A percentile compares a stretch with the other conserved stretches of the same genome.
Conservation (phyloP, 1,140 invertebrate genomes). For the Pemphigus obesinymphae region DNA sequence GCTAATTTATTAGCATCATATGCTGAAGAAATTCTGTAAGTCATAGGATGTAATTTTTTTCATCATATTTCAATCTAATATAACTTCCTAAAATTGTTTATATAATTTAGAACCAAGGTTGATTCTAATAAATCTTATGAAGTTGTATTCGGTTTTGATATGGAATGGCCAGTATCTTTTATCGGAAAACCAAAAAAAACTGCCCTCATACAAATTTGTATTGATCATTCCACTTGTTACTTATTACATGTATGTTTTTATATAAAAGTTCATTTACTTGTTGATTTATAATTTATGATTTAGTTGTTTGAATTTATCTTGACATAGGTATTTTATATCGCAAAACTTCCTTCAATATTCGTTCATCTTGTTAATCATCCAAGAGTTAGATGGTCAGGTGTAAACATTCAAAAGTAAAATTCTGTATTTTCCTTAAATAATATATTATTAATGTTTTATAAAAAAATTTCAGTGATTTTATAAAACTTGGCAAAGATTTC, state of each 20-base stretch:
- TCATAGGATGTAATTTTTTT: not conserved
- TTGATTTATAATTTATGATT: not conserved
- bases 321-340: not conserved
- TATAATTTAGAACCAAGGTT: not conserved
- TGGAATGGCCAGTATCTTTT: slow-evolving; percentile 22
- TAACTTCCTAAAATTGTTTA: not conserved
- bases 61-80: not conserved
- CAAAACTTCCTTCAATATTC: slow-evolving; percentile 12
- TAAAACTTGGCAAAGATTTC: slow-evolving; percentile 19
- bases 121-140: not conserved
- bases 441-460: not conserved
- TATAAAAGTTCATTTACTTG: not conserved
- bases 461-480: slow-evolving; percentile 32
- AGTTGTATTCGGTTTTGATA: slow-evolving; percentile 13
- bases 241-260: slow-evolving; percentile 10
- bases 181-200: not conserved
- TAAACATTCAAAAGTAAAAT: slow-evolving; percentile 27
- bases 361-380: not conserved
- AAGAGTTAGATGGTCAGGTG: slow-evolving; percentile 25
- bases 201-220: slow-evolving; percentile 33
- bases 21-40: slow-evolving; percentile 15
- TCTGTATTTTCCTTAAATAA: not conserved
- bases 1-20: not conserved
- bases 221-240: slow-evolving; percentile 2
- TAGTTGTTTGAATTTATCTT: not conserved